Base-by-base conservation (phyloP, 2,797 vertebrate species). In the Clangula hyemalis region DNA sequence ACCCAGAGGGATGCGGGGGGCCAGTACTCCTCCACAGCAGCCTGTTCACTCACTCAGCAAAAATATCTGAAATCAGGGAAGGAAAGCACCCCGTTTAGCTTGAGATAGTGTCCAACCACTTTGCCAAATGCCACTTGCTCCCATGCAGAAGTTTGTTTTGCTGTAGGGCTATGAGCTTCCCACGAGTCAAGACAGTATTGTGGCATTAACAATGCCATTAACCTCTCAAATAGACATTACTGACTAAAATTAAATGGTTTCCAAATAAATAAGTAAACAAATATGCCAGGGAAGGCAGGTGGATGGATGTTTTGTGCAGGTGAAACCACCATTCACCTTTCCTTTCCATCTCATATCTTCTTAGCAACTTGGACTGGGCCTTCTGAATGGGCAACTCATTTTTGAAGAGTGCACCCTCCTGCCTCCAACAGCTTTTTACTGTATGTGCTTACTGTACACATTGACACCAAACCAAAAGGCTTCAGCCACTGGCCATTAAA, bases 91-190 rank as follows among this genome's bases (percentile, higher is more conserved):
- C 3, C 15, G 5, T 60, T 58, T 9, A 12, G 18, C 53, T 43
- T 61, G 61, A 49, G 36, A 16, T n/a, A 71, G 28, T 32, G 28
- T 13, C 62, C 49, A 39, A 66, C 13, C 13, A 11, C 30, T 70
- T 68, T 58, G 43, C 65, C 80, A 57, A 53, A 19, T 0, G 4
- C 28, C 14, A 13, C 80, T 34, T 30, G 5, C 8, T 61, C 19
- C 11, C 0, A 0, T 54, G 41, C 1, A 1, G 9, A 0, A 0
- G 11, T n/a, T 6, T 61, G 2, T 14, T 91, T 70, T 54, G 24
- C 32, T 54, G 5, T 1, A 25, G 18, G 19, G 39, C 65, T 43
- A 8, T 0, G 2, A 73, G 17, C 14, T 43, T 76, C 60, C 34
- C 30, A 36, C 9, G 22, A 53, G 39, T 32, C 16, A 15, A 9